Conservation (phyloP, 64 coral and sea anemone genomes). For the Montipora efflorescens region DNA sequence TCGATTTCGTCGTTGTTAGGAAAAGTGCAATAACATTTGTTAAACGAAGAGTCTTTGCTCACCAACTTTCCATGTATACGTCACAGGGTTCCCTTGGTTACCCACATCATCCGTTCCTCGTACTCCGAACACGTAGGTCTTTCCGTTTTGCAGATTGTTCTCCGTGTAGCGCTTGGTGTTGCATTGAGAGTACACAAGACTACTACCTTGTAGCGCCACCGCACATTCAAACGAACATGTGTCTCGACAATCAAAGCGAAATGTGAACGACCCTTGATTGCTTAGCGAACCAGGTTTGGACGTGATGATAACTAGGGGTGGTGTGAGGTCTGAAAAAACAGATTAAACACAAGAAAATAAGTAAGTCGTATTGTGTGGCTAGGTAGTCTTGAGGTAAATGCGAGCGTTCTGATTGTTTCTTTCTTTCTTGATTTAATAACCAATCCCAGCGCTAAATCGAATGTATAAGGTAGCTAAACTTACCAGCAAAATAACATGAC, state of each 20-base stretch:
- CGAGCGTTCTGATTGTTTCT: background rate
- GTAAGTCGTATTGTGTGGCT: background rate
- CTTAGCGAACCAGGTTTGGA: slow-evolving; percentile 47
- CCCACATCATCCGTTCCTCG: slow-evolving; percentile 72
- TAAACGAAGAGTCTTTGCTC: background rate
- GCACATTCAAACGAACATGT: slow-evolving; percentile 61
- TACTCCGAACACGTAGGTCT: slow-evolving; percentile 60
- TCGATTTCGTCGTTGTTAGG: too few species aligned
- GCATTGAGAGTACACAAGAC: slow-evolving; percentile 42
- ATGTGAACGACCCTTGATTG: slow-evolving; percentile 59
- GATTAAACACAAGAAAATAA: too few species aligned
- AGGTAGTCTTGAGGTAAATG: background rate
- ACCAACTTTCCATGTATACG: slow-evolving; percentile 78
- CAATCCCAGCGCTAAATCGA: too few species aligned
- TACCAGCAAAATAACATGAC: slow-evolving; percentile 3
- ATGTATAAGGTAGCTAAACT: background rate
- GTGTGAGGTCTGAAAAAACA: slow-evolving; percentile 62
- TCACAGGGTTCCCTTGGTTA: slow-evolving; percentile 52
- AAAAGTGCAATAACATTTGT: too few species aligned
- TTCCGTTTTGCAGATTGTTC: slow-evolving; percentile 48
- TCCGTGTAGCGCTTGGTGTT: slow-evolving; percentile 23
- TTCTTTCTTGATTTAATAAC: too few species aligned
- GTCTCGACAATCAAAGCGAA: slow-evolving; percentile 50
- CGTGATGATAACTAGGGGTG: slow-evolving; percentile 59
- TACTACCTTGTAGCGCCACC: slow-evolving; percentile 38